Base-by-base conservation (phyloP, 2,888 invertebrate genomes). In the Lottia gigantea region DNA sequence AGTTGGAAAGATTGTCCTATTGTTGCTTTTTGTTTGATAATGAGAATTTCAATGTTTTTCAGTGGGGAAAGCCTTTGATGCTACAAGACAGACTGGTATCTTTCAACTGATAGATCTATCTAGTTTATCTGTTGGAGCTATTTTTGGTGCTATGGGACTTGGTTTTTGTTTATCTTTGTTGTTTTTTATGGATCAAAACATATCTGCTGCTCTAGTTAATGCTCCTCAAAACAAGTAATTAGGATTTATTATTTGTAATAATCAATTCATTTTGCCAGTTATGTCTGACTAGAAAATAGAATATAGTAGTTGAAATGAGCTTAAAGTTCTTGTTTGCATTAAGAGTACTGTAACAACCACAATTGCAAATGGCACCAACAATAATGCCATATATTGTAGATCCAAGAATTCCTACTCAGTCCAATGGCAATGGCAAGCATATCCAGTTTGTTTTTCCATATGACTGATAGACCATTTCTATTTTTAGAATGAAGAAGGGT, bases 101-200 rank as follows among this genome's bases (percentile, higher is more conserved):
- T 81, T 84, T 55, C 49, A 69, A 14, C 31, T 83, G 26, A 79
- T 81, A 23, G 77, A 78, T 19, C 62, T 84, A 25, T 40, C 71
- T 14, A 61, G 46, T 0, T 68, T 84, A 47, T 55, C 89, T 1
- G 83, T 87, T 82, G 84, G 85, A 15, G 89, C 89, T 15, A 80
- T 90, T 15, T 83, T 91, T 72, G 90, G 89, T 46, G 89, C 90
- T 64, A 89, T 90, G 85, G 90, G 91, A 11, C 87, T 92, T n/a
- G 92, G 92, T 2, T 91, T 92, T 82, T 91, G 90, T 72, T 87
- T 92, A 15, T 92, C 92, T 0, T 88, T 92, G 67, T 88, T 92
- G 47, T 92, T 92, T 86, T 92, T 92, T 85, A 92, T 92, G 91
- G 92, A 92, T 83, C 92, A 92, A 83, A 92, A 92, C 82, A 92